These are phyloP conservation scores for Drosophila leontia DNA, from an alignment of 1,140 invertebrate species.

Conservation along the genomic window DNA sequence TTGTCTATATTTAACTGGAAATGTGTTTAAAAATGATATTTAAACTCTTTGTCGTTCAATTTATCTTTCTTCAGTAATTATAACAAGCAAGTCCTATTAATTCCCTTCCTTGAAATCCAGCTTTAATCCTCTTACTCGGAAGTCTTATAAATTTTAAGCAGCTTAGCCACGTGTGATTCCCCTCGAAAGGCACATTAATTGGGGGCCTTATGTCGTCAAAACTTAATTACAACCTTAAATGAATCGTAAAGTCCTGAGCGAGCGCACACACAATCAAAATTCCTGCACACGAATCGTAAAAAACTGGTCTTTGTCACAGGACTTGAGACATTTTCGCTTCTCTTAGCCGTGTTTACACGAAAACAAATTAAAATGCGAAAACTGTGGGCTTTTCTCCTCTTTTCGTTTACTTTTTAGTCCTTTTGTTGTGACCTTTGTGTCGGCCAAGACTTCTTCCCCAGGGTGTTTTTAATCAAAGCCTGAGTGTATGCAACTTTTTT, in stretches of 20 bases:
- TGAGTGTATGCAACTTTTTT: constrained; percentile 44
- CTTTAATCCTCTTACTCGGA: constrained; percentile 20
- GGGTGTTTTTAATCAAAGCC: constrained; percentile 65
- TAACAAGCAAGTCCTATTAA: neutral
- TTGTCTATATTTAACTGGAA: constrained; percentile 5
- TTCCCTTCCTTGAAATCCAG: neutral
- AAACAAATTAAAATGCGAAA: constrained; percentile 58
- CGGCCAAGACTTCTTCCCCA: constrained; percentile 6
- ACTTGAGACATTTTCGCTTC: constrained; percentile 13
- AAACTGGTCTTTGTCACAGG: constrained; percentile 25
- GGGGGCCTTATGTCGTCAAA: constrained; percentile 18
- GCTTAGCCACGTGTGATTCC: constrained; percentile 54
- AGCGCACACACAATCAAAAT: constrained; percentile 41
- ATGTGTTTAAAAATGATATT: neutral
- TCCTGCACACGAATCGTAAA: constrained; percentile 48
- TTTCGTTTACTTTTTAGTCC: constrained; percentile 10
- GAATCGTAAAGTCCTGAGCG: constrained; percentile 33
- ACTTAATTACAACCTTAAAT: constrained; percentile 65
- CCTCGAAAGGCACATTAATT: constrained; percentile 54
- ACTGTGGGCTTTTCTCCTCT: constrained; percentile 5
- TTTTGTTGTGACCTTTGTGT: constrained; percentile 29
- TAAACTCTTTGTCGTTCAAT: neutral
- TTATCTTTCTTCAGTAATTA: constrained; percentile 1
- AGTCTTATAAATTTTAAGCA: constrained; percentile 47
- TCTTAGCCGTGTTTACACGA: constrained; percentile 10